Percentiles rank a stretch among this genome's conserved stretches.
Evolutionary conservation across 2,888 invertebrate genomes (phyloP).

Genomic region (Aleiodes testaceus): DNA sequence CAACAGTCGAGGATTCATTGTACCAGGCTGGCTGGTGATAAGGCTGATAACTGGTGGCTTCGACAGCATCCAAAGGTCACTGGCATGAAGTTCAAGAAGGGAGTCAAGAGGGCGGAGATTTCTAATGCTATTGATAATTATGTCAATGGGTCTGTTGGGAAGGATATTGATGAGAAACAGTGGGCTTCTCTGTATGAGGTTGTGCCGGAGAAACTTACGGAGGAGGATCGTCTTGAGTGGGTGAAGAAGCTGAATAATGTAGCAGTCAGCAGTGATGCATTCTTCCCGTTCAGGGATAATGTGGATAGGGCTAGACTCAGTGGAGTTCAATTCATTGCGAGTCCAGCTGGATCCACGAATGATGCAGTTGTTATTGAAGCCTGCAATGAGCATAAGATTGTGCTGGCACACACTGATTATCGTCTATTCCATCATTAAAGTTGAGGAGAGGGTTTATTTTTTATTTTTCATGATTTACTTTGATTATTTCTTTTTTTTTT

Average conservation of each 20-base stretch:
- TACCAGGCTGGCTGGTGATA: slow-evolving; percentile 96
- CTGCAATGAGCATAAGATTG: slow-evolving; percentile 92
- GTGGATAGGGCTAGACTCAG: slow-evolving; percentile 93
- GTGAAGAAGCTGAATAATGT: slow-evolving; percentile 82
- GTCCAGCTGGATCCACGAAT: slow-evolving; percentile 95
- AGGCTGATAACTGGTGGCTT: slow-evolving; percentile 98
- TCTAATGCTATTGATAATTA: slow-evolving; percentile 97
- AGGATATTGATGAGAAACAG: slow-evolving; percentile 85
- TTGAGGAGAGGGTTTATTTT: too few species aligned
- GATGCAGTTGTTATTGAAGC: slow-evolving; percentile 92
- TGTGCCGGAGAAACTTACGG: slow-evolving; percentile 82
- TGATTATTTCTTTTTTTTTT: slow-evolving; percentile 37
- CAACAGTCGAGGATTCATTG: slow-evolving; percentile 99
- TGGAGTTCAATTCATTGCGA: slow-evolving; percentile 94
- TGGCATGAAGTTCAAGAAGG: slow-evolving; percentile 87
- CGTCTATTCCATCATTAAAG: slow-evolving; percentile 94
- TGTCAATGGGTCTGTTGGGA: slow-evolving; percentile 92
- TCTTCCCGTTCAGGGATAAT: slow-evolving; percentile 98
- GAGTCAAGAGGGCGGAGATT: slow-evolving; percentile 91
- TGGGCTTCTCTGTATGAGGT: slow-evolving; percentile 85
- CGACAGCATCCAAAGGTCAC: slow-evolving; percentile 92
- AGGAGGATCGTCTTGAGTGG: slow-evolving; percentile 82
- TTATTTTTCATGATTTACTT: too few species aligned
- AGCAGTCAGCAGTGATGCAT: slow-evolving; percentile 95
- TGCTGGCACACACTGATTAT: slow-evolving; percentile 90